Percentiles rank a stretch among this genome's conserved stretches.
These are phyloP conservation scores for Adelges cooleyi DNA, from an alignment of 1,140 invertebrate genomes.

Conservation along the genomic window DNA sequence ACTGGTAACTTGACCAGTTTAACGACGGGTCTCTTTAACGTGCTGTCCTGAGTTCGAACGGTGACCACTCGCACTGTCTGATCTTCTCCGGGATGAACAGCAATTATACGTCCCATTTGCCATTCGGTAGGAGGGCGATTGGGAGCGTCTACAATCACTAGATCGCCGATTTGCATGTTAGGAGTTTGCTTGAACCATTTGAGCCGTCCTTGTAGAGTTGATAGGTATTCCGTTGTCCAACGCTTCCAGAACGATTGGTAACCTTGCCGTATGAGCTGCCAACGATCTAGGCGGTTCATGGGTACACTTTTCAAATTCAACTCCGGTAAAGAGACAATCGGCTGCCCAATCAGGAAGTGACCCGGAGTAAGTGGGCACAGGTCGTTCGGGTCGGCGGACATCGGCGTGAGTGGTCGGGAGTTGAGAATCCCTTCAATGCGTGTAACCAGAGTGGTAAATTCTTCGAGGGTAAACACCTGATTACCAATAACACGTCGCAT, in stretches of 20 bases:
- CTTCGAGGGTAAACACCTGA: slow-evolving; percentile 34
- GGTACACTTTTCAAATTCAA: not conserved
- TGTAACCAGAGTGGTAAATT: slow-evolving; percentile 33
- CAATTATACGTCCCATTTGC: slow-evolving; percentile 32
- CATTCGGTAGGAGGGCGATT: slow-evolving; percentile 31
- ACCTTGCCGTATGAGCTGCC: slow-evolving; percentile 31
- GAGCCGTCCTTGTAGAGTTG: slow-evolving; percentile 33
- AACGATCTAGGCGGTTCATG: slow-evolving; percentile 30
- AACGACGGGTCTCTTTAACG: no score
- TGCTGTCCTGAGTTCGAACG: no score
- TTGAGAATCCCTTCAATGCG: slow-evolving; percentile 35
- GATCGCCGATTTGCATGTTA: not conserved
- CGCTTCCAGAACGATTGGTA: slow-evolving; percentile 34
- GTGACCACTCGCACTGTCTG: no score
- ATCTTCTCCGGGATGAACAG: slow-evolving; percentile 33
- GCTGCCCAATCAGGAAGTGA: slow-evolving; percentile 34
- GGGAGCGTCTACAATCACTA: not conserved
- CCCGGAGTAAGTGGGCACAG: slow-evolving; percentile 34
- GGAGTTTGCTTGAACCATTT: slow-evolving; percentile 33
- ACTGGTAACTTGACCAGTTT: no score
- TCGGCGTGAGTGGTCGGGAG: slow-evolving; percentile 37
- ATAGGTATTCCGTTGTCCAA: slow-evolving; percentile 34
- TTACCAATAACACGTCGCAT: slow-evolving; percentile 34
- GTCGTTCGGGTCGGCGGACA: slow-evolving; percentile 35
- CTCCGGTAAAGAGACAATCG: slow-evolving; percentile 21